Base-by-base conservation (phyloP, 2,888 invertebrate species). In the Spodoptera exigua region DNA sequence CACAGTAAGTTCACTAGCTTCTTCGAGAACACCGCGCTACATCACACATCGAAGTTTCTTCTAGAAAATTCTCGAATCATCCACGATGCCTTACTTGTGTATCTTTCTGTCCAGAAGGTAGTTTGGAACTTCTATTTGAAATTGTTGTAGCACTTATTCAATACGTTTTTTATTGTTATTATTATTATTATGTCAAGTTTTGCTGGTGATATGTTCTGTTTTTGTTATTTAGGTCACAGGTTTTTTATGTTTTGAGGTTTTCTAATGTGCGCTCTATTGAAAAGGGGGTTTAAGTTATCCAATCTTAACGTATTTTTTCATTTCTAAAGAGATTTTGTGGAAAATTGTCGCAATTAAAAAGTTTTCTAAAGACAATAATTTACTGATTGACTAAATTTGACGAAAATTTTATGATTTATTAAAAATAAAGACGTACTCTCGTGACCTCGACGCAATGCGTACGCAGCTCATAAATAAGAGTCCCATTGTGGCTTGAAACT, bases 11-110 rank as follows among this genome's bases (percentile, higher is more conserved):
- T 68, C 73, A 73, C 61, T 53, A 40, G 74, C 73, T 73, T 72
- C 49, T 70, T 39, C 56, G 61, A 68, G 34, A 52, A 66, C 70
- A 66, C 66, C 57, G 66, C 62, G 59, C 59, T 64, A 59, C 41
- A 58, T 52, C 67, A 76, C 79, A 80, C 80, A 84, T 82, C 78
- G 73, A 61, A 79, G 70, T 62, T 56, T 86, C 89, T 89, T 91
- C 90, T 89, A 88, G 85, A 83, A 84, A 78, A 87, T 87, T 85
- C 81, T 89, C 88, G 86, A 87, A 84, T 91, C 91, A 92, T 91
- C 87, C 90, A 90, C 89, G 87, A 90, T 78, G 90, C 91, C 92
- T 93, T 93, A 93, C 93, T 93, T 93, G 93, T 93, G 93, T 93
- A 92, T 93, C 91, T 93, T 91, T 93, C 92, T 92, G 83, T 92